Evolutionary conservation across 1,140 invertebrate genomes (phyloP), one percentile per base, ranked within the genome.

Genomic region (Temnothorax curvispinosus): DNA sequence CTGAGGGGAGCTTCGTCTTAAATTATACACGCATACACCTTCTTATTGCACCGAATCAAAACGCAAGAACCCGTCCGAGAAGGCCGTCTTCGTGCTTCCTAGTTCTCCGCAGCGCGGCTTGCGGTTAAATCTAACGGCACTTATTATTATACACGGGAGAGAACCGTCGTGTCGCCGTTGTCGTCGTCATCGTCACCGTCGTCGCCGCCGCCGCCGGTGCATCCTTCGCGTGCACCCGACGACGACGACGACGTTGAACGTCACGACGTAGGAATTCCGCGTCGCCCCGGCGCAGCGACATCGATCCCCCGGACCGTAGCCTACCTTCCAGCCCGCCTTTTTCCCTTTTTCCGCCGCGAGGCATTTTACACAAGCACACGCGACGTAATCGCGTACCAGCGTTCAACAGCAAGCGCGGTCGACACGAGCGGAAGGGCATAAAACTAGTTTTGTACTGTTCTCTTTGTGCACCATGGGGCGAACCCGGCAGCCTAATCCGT

Each of bases 21-120:
- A 91, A 88, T 89, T 86, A 91, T 88, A 91, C 56, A 84, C 87
- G 87, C 87, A 71, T 52, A 87, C 81, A 87, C 69, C 87, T 88
- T 88, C 86, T 91, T 93, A 93, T 93, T 93, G 92, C 92, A 93
- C 92, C 92, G 91, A 92, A 93, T 90, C 81, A 78, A 87, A 89
- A 89, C 87, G 90, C 87, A 77, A 80, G 85, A 76, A 89, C 71
- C 54, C 67, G 32, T 65, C 75, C 87, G 80, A 64, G 80, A 27
- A 84, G 76, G 74, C 62, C 62, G 54, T 85, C 72, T 27, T 75
- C 76, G 72, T 75, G 64, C 56, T 71, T 87, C 74, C 52, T 54
- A 75, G 54, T 64, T 84, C 54, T 84, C 7, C 69, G 54, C 67
- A 74, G 80, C 80, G 67, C 80, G 80, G 27, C 69, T 84, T 75